These are phyloP conservation scores for Antheraea pernyi DNA, from an alignment of 1,140 invertebrate genomes.

Conservation along the genomic window DNA sequence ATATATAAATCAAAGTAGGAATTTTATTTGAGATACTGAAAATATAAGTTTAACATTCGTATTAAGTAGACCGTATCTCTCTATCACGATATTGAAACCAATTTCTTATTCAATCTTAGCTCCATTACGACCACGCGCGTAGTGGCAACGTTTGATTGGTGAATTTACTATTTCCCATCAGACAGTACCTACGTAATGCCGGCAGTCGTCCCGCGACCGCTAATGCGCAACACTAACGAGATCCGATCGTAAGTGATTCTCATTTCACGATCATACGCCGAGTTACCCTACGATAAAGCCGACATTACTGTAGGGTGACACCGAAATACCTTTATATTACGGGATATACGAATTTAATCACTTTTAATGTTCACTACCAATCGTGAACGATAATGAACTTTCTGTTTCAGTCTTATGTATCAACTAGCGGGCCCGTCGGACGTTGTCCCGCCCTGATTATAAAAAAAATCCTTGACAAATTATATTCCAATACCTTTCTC, in stretches of 20 bases:
- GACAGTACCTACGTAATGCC: neutral
- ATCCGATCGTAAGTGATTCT: slow-evolving; percentile 15
- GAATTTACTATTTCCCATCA: slow-evolving; percentile 39
- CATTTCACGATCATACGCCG: slow-evolving; percentile 11
- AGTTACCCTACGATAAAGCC: slow-evolving; percentile 2
- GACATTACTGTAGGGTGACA: neutral
- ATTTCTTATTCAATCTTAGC: slow-evolving; percentile 8
- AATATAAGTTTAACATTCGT: no score
- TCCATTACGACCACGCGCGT: slow-evolving; percentile 28
- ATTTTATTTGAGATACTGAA: no score
- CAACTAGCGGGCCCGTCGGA: no score
- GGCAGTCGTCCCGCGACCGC: slow-evolving; percentile 20
- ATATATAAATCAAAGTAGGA: no score
- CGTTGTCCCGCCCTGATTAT: no score
- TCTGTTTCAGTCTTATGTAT: no score
- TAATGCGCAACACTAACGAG: slow-evolving; percentile 19
- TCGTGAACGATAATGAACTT: no score
- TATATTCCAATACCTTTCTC: no score
- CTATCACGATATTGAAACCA: neutral
- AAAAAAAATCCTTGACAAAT: no score
- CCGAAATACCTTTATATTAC: neutral
- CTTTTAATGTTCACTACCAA: no score
- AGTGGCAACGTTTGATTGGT: slow-evolving; percentile 30
- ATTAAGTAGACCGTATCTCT: neutral
- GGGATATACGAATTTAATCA: neutral